Conservation (phyloP, 2,888 invertebrate species). For the Drosophila maculinotata region DNA sequence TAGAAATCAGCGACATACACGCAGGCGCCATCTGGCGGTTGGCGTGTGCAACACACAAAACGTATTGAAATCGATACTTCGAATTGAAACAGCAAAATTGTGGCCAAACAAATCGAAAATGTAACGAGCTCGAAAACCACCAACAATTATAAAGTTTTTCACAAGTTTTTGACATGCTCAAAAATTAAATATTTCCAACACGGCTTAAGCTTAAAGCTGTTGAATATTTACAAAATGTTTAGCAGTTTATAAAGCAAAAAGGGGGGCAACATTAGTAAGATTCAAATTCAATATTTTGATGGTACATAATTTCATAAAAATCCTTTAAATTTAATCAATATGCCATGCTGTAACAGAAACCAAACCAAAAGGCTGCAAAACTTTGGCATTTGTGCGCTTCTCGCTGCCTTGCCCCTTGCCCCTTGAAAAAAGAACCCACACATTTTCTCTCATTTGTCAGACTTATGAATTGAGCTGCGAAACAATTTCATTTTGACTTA, state of each 20-base stretch:
- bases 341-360: not conserved
- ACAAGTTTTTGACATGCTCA: too few species aligned
- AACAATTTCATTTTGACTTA: constrained; percentile 36
- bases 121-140: not conserved
- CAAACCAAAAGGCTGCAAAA: not conserved
- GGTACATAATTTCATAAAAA: too few species aligned
- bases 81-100: constrained; percentile 5
- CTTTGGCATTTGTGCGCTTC: not conserved
- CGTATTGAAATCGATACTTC: constrained; percentile 25
- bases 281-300: too few species aligned
- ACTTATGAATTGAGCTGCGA: constrained; percentile 42
- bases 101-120: not conserved
- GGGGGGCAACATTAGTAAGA: too few species aligned
- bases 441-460: constrained; percentile 45
- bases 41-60: constrained; percentile 15
- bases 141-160: too few species aligned
- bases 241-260: too few species aligned
- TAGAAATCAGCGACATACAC: constrained; percentile 30
- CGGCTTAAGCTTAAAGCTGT: too few species aligned
- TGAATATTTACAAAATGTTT: too few species aligned
- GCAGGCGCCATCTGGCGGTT: constrained; percentile 45
- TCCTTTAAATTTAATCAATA: not conserved
- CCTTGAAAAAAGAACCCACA: not conserved
- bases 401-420: not conserved
- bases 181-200: too few species aligned